Conservation (phyloP, 2,113 vertebrate species). For the Burhinus bistriatus region DNA sequence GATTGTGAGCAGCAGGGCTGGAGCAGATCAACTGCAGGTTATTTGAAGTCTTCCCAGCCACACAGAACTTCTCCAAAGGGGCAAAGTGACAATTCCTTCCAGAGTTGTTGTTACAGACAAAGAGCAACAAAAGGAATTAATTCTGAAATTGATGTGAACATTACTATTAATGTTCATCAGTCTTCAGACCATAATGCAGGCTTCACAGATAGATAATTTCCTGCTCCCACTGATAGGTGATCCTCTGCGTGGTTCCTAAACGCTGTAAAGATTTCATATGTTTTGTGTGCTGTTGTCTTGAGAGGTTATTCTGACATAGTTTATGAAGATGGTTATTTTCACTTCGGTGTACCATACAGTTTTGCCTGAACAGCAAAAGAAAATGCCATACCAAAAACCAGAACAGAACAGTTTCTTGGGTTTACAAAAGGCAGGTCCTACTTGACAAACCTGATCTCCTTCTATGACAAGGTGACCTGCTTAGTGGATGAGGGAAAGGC, state of each 20-base stretch:
- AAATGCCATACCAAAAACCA: background rate
- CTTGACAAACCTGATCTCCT: background rate
- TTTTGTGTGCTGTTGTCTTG: background rate
- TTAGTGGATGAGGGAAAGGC: background rate
- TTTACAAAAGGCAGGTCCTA: background rate
- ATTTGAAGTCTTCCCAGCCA: no score
- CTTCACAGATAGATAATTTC: background rate
- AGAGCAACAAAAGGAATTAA: background rate
- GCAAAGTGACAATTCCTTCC: no score
- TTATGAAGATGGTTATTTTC: background rate
- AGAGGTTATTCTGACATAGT: background rate
- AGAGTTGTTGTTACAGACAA: background rate
- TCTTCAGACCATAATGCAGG: background rate
- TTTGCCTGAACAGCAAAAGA: background rate
- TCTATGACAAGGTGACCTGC: background rate
- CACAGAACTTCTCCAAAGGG: no score
- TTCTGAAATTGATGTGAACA: background rate
- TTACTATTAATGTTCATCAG: background rate
- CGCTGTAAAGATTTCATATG: fast-evolving
- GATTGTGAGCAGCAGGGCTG: no score
- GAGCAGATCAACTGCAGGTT: no score
- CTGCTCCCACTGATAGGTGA: background rate
- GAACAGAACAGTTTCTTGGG: background rate
- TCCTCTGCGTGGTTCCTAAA: background rate
- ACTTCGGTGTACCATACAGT: background rate